Percentiles rank a stretch among this genome's conserved stretches.
phyloP scores from a whole-genome alignment of 2,888 invertebrate species.

The Microdon myrmicae region DNA sequence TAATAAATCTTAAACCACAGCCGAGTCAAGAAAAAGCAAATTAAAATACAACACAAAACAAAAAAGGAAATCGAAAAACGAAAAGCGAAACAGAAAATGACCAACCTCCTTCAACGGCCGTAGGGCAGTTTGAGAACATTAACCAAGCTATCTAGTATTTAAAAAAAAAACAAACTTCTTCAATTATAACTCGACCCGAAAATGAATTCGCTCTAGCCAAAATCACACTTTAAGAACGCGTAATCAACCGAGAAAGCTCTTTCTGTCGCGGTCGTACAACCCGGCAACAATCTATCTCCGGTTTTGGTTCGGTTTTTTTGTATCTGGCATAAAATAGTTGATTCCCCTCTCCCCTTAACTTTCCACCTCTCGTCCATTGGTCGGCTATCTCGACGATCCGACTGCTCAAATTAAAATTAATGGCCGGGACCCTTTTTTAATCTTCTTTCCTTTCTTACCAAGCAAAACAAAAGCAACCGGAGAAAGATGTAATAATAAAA shows the following conservation, averaged over 20 bases:
- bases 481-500: constrained; percentile 16
- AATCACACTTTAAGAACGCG: constrained; percentile 42
- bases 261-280: too few relatives aligned
- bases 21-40: neutral
- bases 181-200: constrained; percentile 44
- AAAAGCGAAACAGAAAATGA: too few relatives aligned
- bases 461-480: constrained; percentile 1
- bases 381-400: constrained; percentile 26
- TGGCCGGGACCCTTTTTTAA: constrained; percentile 48
- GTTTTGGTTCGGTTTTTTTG: too few relatives aligned
- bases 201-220: constrained; percentile 30
- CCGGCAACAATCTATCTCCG: constrained; percentile 14
- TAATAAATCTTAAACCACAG: too few relatives aligned
- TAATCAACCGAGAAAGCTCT: constrained; percentile 44
- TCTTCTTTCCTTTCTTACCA: constrained; percentile 36
- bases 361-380: neutral
- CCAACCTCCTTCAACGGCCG: constrained; percentile 10
- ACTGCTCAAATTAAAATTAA: constrained; percentile 49
- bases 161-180: constrained; percentile 39
- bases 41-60: neutral
- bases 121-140: constrained; percentile 32
- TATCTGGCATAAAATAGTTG: too few relatives aligned
- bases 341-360: neutral
- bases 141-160: constrained; percentile 33
- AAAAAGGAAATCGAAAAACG: neutral